Conservation (phyloP, 2,888 invertebrate genomes). For the Acanthococcus lagerstroemiae region DNA sequence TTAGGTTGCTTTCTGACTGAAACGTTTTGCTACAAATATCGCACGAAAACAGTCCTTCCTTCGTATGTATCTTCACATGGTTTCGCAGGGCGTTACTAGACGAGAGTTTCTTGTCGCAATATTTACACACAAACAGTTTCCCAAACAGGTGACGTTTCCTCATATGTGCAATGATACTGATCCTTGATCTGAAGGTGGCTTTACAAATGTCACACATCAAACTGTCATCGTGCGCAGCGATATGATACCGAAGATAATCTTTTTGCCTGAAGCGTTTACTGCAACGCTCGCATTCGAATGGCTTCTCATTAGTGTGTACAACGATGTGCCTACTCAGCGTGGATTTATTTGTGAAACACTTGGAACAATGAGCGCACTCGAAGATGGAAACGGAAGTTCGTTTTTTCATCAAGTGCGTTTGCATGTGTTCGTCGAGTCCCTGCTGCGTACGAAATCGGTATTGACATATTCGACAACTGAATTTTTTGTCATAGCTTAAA, state of each 20-base stretch:
- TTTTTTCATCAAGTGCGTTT: conserved; percentile 2
- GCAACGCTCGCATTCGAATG: conserved; percentile 1
- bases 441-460: background rate
- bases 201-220: conserved; percentile 3
- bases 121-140: background rate
- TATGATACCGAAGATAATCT: background rate
- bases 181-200: background rate
- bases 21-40: conserved; percentile 2
- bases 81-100: background rate
- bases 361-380: conserved; percentile 16
- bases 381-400: background rate
- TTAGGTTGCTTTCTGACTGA: background rate
- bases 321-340: conserved; percentile 4
- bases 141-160: background rate
- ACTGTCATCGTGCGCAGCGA: background rate
- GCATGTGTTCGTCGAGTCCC: background rate
- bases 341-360: conserved; percentile 10
- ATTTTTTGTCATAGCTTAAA: no score
- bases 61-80: conserved; percentile 15
- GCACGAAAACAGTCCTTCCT: conserved; percentile 6
- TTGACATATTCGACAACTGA: conserved; percentile 1
- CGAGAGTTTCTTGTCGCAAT: conserved; percentile 1
- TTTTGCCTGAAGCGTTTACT: conserved; percentile 7
- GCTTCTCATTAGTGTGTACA: conserved; percentile 9
- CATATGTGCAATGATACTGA: background rate